phyloP scores from a whole-genome alignment of 2,113 vertebrate genomes.

The Thamnaconus septentrionalis region DNA sequence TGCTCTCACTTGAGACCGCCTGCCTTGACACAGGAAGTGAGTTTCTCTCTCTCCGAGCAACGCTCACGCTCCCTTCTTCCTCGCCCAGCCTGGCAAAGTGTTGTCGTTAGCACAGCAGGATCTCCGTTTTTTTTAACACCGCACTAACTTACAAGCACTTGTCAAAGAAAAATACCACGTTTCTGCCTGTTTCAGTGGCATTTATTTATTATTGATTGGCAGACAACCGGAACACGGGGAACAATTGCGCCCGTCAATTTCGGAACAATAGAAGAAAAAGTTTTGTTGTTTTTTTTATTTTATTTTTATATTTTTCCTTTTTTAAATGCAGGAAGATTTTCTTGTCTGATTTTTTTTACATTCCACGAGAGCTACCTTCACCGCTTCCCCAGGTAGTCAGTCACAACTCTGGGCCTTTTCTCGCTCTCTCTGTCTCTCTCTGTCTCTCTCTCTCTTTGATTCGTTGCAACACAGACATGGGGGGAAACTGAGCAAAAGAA shows the following conservation, averaged over 20 bases:
- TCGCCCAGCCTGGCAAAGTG: slow-evolving; percentile 23
- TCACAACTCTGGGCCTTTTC: slow-evolving; percentile 64
- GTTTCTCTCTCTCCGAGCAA: not conserved
- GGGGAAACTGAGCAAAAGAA: slow-evolving; percentile 64
- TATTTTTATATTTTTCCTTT: not conserved
- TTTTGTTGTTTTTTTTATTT: not conserved
- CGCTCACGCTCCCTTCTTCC: not conserved
- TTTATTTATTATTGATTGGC: slow-evolving; percentile 63
- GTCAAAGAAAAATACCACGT: slow-evolving; percentile 58
- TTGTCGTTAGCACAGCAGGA: slow-evolving; percentile 34
- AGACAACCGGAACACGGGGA: slow-evolving; percentile 11
- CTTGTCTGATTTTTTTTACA: slow-evolving; percentile 60
- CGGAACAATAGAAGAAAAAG: slow-evolving; percentile 8
- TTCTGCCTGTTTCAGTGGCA: slow-evolving; percentile 61
- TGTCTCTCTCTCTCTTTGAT: too few species aligned
- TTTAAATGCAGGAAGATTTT: slow-evolving; percentile 44
- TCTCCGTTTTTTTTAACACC: slow-evolving; percentile 48
- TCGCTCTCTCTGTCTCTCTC: too few species aligned
- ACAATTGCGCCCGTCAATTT: not conserved
- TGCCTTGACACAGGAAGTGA: slow-evolving; percentile 24
- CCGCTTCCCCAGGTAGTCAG: slow-evolving; percentile 51
- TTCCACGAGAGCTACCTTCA: slow-evolving; percentile 65
- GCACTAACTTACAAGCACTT: slow-evolving; percentile 69
- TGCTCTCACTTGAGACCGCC: slow-evolving; percentile 24
- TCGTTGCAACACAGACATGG: not conserved